These are phyloP conservation scores for Umimayanthus chanpuru DNA, from an alignment of 92 coral and sea anemone species.

Conservation along the genomic window DNA sequence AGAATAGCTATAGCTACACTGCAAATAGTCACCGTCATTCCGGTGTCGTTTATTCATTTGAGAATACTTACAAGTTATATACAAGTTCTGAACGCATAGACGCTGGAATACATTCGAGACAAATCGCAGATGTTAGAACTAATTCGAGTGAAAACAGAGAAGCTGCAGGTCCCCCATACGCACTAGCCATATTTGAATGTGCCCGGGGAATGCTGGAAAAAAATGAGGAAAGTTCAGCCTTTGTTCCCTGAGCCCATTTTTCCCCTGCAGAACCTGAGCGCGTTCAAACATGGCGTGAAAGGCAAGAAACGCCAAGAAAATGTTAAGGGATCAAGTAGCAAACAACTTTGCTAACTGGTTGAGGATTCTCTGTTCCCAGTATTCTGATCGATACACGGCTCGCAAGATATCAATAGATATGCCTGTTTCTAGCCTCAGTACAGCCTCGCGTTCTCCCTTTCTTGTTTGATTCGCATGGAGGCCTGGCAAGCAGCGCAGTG, in stretches of 20 bases:
- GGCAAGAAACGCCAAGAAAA: too few relatives aligned
- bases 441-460: conserved; percentile 41
- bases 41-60: not conserved
- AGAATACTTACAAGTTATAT: not conserved
- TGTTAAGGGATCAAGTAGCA: not conserved
- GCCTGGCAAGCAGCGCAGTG: conserved; percentile 75
- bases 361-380: not conserved
- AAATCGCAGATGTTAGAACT: not conserved
- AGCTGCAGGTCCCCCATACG: too few relatives aligned
- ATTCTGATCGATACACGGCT: not conserved
- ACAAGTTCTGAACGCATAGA: not conserved
- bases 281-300: not conserved
- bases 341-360: not conserved
- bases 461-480: not conserved
- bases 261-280: not conserved
- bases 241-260: not conserved
- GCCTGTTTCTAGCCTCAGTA: conserved; percentile 24
- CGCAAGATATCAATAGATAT: not conserved
- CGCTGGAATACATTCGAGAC: not conserved
- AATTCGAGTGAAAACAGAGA: not conserved
- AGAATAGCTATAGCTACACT: not conserved
- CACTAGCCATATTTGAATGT: not conserved
- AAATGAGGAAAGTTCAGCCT: not conserved
- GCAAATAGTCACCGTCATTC: not conserved
- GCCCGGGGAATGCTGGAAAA: not conserved